Conservation (phyloP, 2,113 vertebrate species). For the Ibidorhyncha struthersii region DNA sequence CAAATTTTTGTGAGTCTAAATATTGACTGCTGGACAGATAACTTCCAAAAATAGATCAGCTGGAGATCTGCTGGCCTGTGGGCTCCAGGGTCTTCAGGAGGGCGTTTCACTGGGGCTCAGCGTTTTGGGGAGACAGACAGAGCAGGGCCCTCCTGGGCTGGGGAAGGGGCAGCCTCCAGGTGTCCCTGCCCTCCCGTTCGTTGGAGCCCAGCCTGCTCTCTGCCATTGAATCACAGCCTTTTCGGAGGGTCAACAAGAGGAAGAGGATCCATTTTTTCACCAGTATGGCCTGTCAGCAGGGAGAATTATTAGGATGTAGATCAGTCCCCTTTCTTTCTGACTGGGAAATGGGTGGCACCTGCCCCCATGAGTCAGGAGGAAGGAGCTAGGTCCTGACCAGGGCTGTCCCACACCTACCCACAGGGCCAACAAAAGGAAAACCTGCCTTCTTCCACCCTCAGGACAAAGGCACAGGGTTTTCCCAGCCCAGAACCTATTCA, state of each 20-base stretch:
- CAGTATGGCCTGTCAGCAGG: neutral
- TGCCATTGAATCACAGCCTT: rapidly evolving
- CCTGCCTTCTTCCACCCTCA: neutral
- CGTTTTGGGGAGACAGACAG: neutral
- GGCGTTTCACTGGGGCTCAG: neutral
- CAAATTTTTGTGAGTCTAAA: neutral
- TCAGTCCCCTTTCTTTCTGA: neutral
- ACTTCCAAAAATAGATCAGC: neutral
- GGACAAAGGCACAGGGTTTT: neutral
- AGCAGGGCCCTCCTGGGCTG: neutral
- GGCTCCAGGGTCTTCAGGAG: neutral
- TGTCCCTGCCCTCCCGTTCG: neutral
- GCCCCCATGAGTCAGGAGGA: neutral
- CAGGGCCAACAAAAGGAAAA: neutral
- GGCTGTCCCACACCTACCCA: neutral
- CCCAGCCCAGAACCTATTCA: neutral
- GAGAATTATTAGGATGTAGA: neutral
- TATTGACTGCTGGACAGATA: neutral
- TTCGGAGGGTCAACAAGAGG: neutral
- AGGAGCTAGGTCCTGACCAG: neutral
- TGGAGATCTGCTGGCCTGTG: neutral
- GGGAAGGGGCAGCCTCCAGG: neutral
- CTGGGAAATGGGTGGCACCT: neutral
- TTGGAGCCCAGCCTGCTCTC: neutral
- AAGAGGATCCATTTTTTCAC: neutral